Percentiles rank a stretch among this genome's conserved stretches.
These are phyloP conservation scores for Phalacrocorax pelagicus DNA, from an alignment of 2,113 vertebrate species.

Conservation along the genomic window DNA sequence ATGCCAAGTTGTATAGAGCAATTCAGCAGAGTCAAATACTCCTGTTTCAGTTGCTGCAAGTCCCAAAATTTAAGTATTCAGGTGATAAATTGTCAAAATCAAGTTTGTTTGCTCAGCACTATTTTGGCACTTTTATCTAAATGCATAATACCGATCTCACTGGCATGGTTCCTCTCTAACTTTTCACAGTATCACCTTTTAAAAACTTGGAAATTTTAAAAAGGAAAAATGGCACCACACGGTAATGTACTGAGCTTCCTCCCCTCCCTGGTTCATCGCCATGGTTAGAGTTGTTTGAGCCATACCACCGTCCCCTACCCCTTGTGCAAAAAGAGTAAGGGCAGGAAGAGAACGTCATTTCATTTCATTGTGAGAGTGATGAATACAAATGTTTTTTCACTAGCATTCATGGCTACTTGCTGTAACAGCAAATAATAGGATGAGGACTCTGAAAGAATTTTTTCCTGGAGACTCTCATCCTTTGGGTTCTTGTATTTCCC, in stretches of 20 bases:
- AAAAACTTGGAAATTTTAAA: not conserved
- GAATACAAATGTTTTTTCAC: not conserved
- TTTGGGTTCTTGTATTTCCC: not conserved
- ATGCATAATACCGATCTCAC: not conserved
- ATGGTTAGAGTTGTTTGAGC: accelerated
- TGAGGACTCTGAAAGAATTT: not conserved
- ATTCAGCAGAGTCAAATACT: not conserved
- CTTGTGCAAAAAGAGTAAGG: not conserved
- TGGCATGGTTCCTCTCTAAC: not conserved
- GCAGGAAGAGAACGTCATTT: not conserved
- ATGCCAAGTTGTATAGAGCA: not conserved
- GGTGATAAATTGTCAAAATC: not conserved
- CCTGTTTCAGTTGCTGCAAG: not conserved
- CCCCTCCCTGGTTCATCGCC: not conserved
- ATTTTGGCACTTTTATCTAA: not conserved
- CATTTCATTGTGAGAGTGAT: not conserved
- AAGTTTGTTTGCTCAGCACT: not conserved
- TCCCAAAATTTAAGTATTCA: not conserved
- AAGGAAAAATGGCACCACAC: not conserved
- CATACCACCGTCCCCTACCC: accelerated
- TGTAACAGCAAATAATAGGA: not conserved
- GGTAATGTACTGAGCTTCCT: not conserved
- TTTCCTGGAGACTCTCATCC: not conserved
- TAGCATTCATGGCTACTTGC: not conserved
- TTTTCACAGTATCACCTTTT: not conserved